A percentile compares a stretch with the other conserved stretches of the same genome.
phyloP scores from a whole-genome alignment of 2,797 vertebrate genomes.

The Clarias pachynema region DNA sequence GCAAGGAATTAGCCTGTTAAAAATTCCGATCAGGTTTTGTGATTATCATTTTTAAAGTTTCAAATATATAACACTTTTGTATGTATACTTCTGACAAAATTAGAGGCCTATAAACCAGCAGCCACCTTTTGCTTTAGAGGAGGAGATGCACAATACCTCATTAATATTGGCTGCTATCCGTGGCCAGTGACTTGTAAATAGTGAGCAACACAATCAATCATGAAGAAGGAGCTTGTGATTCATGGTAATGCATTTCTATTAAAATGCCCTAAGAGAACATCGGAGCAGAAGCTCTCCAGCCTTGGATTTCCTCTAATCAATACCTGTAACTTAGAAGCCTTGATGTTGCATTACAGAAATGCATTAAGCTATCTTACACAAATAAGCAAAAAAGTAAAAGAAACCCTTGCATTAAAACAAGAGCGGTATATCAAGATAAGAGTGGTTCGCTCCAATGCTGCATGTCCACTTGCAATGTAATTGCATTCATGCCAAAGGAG shows the following conservation, averaged over 20 bases:
- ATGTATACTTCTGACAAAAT: not conserved
- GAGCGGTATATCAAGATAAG: not conserved
- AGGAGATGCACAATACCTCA: slow-evolving; percentile 72
- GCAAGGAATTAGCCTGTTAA: not conserved
- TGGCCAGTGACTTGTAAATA: slow-evolving; percentile 78
- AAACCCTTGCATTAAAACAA: not conserved
- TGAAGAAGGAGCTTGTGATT: slow-evolving; percentile 72
- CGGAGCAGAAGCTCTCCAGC: slow-evolving; percentile 36
- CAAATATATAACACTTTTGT: not conserved
- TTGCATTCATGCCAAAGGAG: not conserved
- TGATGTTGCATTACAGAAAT: slow-evolving; percentile 39
- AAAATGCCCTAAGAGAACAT: slow-evolving; percentile 69
- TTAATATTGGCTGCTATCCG: slow-evolving; percentile 75
- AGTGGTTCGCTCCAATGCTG: not conserved
- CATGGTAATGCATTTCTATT: slow-evolving; percentile 79
- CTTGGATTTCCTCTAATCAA: slow-evolving; percentile 53
- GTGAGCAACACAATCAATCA: slow-evolving; percentile 76
- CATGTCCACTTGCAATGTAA: not conserved
- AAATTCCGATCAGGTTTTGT: slow-evolving; percentile 12
- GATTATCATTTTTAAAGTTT: not conserved
- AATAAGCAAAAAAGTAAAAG: slow-evolving; percentile 12
- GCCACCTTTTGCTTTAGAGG: slow-evolving; percentile 69
- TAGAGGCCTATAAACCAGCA: slow-evolving; percentile 1
- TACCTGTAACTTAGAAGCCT: slow-evolving; percentile 49
- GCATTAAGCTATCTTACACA: slow-evolving; percentile 42